These are phyloP conservation scores for Belonocnema kinseyi DNA, from an alignment of 1,140 invertebrate species.

Conservation along the genomic window DNA sequence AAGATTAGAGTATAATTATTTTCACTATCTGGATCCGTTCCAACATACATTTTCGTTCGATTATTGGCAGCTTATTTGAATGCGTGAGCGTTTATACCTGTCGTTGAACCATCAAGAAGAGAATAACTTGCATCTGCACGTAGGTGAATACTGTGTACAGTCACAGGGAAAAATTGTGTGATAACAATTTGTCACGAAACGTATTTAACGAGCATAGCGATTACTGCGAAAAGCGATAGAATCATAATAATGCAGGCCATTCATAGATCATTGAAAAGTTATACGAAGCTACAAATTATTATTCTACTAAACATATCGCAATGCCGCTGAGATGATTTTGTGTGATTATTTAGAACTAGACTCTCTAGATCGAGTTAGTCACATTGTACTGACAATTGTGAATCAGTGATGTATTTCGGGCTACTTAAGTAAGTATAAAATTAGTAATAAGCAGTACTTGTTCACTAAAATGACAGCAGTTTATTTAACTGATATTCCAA, in stretches of 20 bases:
- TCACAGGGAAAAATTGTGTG: conserved; percentile 1
- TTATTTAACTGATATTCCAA: no score
- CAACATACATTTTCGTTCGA: conserved; percentile 42
- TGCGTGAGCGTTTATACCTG: conserved; percentile 55
- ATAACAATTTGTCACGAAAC: conserved; percentile 13
- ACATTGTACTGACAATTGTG: no score
- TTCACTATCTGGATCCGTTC: no score
- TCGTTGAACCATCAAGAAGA: conserved; percentile 41
- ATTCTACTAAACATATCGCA: not conserved
- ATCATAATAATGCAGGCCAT: conserved; percentile 6
- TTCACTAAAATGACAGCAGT: no score
- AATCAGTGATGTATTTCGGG: no score
- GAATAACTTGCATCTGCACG: conserved; percentile 33
- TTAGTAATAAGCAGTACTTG: no score
- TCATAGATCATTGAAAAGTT: not conserved
- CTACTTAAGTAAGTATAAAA: no score
- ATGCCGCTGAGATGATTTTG: no score
- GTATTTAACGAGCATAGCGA: not conserved
- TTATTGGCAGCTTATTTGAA: conserved; percentile 52
- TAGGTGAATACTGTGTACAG: conserved; percentile 5
- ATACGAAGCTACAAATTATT: not conserved
- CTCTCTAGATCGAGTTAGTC: no score
- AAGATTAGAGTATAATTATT: no score
- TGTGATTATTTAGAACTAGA: no score
- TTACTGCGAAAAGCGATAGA: not conserved